Evolutionary conservation across 2,113 vertebrate genomes (phyloP), one percentile per base, ranked within the genome.

Genomic region (Sinocyclocheilus rhinocerous): DNA sequence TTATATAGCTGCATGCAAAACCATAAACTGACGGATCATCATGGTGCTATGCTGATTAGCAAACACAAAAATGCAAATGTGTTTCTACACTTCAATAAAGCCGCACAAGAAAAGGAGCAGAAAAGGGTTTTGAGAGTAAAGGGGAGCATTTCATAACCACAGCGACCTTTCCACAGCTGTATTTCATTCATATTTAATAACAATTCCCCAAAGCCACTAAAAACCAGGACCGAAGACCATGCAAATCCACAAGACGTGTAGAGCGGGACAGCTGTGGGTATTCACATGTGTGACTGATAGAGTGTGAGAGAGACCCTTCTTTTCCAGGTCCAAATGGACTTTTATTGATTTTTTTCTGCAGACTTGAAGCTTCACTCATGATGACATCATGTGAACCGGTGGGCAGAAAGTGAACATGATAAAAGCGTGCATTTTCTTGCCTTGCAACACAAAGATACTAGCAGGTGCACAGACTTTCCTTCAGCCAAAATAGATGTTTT

Each of bases 261-360:
- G 26, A 75, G 61, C 50, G 3, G 48, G 50, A 13, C 67, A 24
- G 83, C 52, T 77, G 67, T 84, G 50, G 8, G 75, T 67, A 52
- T 95, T 88, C 95, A 88, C 88, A 95, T 95, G 90, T 95, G 96
- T 80, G 95, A 94, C 91, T 94, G 59, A 81, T 45, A 93, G 95
- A 96, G 88, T 85, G 84, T 76, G 91, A 86, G 90, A 87, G 90
- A 8, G 57, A 67, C n/a, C 16, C n/a, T 39, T 85, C 79, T 45
- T 29, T 55, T 57, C 24, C 20, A 42, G 18, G 36, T 22, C 76
- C 63, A 20, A 76, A 86, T 88, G 55, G 80, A 82, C 75, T 86
- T 86, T 75, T 76, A 87, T 87, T 80, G 86, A 89, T 87, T 84
- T 86, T 52, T 3, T 48, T 33, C 65, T n/a, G 81, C 65, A 52